phyloP scores from a whole-genome alignment of 2,113 vertebrate species.

The Plotosus lineatus region DNA sequence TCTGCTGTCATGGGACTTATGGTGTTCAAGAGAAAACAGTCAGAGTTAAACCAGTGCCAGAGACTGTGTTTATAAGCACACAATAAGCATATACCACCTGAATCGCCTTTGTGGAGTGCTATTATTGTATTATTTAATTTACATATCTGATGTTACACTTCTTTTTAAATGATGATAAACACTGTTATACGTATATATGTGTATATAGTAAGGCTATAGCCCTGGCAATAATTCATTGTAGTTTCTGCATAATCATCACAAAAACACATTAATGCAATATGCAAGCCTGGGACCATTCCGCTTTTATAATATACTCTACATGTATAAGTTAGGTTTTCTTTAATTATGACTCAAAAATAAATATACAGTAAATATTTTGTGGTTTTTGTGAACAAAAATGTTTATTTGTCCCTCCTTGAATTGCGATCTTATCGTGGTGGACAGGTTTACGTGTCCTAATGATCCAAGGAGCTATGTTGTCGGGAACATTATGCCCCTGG shows the following conservation, averaged over 20 bases:
- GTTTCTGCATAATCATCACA: neutral
- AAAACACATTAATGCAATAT: neutral
- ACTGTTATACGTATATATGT: neutral
- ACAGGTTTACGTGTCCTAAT: too few species aligned
- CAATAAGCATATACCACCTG: neutral
- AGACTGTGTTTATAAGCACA: neutral
- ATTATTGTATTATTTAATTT: neutral
- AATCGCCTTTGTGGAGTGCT: neutral
- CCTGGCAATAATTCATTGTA: neutral
- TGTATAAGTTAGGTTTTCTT: neutral
- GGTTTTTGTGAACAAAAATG: neutral
- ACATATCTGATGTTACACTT: neutral
- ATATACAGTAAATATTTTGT: neutral
- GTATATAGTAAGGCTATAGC: neutral
- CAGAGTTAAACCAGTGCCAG: neutral
- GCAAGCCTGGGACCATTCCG: neutral
- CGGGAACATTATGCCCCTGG: too few species aligned
- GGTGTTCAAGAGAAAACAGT: slow-evolving; percentile 11
- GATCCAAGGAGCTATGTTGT: too few species aligned
- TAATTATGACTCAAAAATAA: neutral
- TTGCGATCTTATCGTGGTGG: too few species aligned
- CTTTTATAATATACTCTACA: neutral
- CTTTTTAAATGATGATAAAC: neutral
- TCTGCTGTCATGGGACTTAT: neutral
- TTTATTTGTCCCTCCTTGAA: too few species aligned